Evolutionary conservation across 2,888 invertebrate species (phyloP), one percentile per base, ranked within the genome.

Genomic region (Hanleya hanleyi): DNA sequence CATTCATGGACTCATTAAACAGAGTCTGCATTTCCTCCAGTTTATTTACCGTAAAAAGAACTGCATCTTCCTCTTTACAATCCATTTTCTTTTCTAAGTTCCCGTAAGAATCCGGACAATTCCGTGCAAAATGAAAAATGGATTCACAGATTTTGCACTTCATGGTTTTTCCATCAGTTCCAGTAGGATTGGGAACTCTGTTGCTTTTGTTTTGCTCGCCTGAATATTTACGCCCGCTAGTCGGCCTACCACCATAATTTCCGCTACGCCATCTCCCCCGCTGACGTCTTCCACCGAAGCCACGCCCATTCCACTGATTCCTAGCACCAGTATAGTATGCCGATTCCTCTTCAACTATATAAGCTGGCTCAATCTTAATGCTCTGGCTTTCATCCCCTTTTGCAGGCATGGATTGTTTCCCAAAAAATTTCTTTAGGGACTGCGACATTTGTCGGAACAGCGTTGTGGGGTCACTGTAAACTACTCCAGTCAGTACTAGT

Each of bases 1-100:
- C 22, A 35, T 67, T 67, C 7, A 49, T n/a, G 9, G 67, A 29
- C 26, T 67, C 67, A 49, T 33, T 67, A n/a, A 67, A n/a, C 35
- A 67, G 50, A 47, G 33, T 35, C 15, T 15, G 26, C 50, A 67
- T 67, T 32, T 67, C 50, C 15, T 49, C 22, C 15, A 50, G 7
- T n/a, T 22, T 22, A 35, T 32, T 62, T 29, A 26, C 62, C 22
- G 62, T 62, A 35, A 62, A 62, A 9, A 62, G 36, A 62, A 62
- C 7, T 32, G 62, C 62, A 12, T 62, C 62, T 62, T 62, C 62
- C 22, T 7, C 33, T 33, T 33, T 32, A 15, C 7, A 12, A 7
- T 35, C 5, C 6, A 5, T 32, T 9, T 32, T 33, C 6, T 62
- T 62, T 62, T 62, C 62, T 6, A 62, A 9, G 32, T 62, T 62